A percentile compares a stretch with the other conserved stretches of the same genome.
phyloP scores from a whole-genome alignment of 2,888 invertebrate species.

The Microplitis manilae region DNA sequence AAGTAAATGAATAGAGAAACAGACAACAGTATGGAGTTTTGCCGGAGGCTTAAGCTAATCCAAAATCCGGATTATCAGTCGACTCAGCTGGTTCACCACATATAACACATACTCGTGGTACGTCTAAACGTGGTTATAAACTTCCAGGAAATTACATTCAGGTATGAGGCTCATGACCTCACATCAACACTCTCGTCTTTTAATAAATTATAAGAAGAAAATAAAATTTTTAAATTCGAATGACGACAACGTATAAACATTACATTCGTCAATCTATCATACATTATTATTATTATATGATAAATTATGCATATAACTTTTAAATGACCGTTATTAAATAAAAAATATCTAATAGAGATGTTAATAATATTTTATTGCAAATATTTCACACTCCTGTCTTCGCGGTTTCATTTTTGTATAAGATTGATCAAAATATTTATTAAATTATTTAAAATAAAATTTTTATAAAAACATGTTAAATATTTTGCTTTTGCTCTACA shows the following conservation, averaged over 20 bases:
- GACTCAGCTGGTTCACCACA: slow-evolving; percentile 60
- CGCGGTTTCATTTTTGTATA: neutral
- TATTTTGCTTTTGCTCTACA: neutral
- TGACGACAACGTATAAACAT: neutral
- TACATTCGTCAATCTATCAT: neutral
- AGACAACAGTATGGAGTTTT: slow-evolving; percentile 25
- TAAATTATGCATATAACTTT: neutral
- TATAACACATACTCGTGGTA: slow-evolving; percentile 5
- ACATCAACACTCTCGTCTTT: neutral
- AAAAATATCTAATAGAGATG: neutral
- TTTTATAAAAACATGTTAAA: neutral
- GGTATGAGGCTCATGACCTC: neutral
- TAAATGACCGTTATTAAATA: neutral
- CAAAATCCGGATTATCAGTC: slow-evolving; percentile 69
- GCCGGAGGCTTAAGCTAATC: slow-evolving; percentile 65
- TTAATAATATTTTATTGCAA: neutral
- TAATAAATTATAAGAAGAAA: neutral
- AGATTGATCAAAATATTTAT: neutral
- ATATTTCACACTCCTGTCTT: neutral
- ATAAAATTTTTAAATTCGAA: slow-evolving; percentile 1
- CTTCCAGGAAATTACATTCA: slow-evolving; percentile 1
- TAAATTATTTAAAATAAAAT: neutral
- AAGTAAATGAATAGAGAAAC: slow-evolving; percentile 1
- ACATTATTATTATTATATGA: neutral
- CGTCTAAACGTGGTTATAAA: neutral